Evolutionary conservation across 2,113 vertebrate genomes (phyloP).

Genomic region (Elaphurus davidianus): DNA sequence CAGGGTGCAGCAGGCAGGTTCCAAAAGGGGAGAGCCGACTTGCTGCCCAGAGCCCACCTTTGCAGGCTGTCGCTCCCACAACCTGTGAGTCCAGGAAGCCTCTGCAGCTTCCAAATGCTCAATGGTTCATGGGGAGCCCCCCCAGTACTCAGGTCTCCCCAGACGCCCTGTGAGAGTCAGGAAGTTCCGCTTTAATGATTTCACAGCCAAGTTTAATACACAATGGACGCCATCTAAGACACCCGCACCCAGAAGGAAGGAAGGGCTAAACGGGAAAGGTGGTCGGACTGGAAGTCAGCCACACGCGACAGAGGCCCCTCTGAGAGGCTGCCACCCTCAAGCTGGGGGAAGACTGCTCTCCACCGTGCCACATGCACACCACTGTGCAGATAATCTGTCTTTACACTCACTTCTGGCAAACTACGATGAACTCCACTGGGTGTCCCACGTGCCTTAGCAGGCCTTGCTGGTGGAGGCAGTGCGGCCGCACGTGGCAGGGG

Average conservation of each 20-base stretch:
- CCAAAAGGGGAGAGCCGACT: neutral
- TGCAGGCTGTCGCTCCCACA: neutral
- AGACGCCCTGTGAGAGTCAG: neutral
- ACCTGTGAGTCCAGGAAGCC: neutral
- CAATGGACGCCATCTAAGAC: neutral
- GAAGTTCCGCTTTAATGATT: neutral
- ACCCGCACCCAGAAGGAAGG: neutral
- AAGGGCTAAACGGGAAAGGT: neutral
- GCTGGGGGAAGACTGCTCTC: too few species aligned
- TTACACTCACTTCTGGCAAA: neutral
- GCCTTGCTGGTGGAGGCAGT: neutral
- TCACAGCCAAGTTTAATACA: neutral
- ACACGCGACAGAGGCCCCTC: neutral
- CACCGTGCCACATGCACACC: neutral
- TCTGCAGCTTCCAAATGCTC: neutral
- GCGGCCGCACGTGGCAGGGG: neutral
- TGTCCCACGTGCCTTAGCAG: neutral
- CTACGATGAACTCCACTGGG: neutral
- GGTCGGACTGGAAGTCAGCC: neutral
- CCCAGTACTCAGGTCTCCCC: neutral
- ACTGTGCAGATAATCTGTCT: neutral
- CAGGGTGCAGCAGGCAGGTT: accelerated
- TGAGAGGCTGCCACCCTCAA: too few species aligned
- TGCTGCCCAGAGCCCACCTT: neutral
- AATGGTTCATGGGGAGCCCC: neutral